Evolutionary conservation across 2,888 invertebrate genomes (phyloP), one percentile per base, ranked within the genome.

Genomic region (Listrodromus nycthemerus): DNA sequence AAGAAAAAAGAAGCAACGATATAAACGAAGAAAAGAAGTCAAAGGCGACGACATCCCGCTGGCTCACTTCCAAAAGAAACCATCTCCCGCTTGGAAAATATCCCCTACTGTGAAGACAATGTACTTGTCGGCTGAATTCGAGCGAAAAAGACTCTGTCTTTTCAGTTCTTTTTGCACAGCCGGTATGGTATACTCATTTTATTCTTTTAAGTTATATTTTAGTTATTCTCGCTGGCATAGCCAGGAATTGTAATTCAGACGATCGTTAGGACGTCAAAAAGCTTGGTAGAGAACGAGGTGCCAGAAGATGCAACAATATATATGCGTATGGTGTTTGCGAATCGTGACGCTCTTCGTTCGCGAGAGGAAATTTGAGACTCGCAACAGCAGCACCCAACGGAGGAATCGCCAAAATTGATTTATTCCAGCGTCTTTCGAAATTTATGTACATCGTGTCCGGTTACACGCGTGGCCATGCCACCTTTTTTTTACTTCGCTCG

Each of bases 361-460:
- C 66, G 55, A 70, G 71, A 85, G 69, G 80, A 84, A 86, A 84
- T 74, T 79, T 70, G 85, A 83, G 85, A 84, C 76, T 66, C 19
- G 63, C 50, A 74, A 67, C 71, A 48, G 75, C 80, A 83, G 67
- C 83, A 69, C 67, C 75, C 73, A 63, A 37, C 48, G 45, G 65
- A 79, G 82, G 41, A 83, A 81, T 82, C 83, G 86, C 85, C 86
- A 88, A 89, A 89, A 88, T 88, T 89, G 87, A 89, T 89, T 89
- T 89, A 89, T 88, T 82, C 85, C 66, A 63, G 82, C 82, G 86
- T 86, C 88, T 76, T 84, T 84, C 71, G 70, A 80, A 85, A 89
- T 89, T 89, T 89, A 88, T 89, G 88, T 83, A 85, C 85, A 86
- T 85, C 75, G 82, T 77, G 84, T 83, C 85, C 85, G 87, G 86